Percentiles rank a stretch among this genome's conserved stretches.
These are phyloP conservation scores for Urocolius indicus DNA, from an alignment of 2,113 vertebrate species.

Conservation along the genomic window DNA sequence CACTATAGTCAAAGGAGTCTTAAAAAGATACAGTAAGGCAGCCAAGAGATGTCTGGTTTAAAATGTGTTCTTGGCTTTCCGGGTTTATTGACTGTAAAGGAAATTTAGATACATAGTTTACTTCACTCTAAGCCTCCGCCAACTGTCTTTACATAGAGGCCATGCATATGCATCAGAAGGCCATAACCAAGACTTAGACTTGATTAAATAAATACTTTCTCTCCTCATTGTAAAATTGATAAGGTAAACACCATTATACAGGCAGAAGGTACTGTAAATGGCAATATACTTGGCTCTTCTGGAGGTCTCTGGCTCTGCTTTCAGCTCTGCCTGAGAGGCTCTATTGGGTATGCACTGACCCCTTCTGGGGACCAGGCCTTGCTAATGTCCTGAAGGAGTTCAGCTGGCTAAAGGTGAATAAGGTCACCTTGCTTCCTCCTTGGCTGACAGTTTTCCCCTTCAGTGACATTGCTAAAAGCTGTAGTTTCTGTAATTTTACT, in stretches of 20 bases:
- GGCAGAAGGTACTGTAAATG: not conserved
- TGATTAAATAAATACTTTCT: not conserved
- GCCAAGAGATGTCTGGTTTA: not conserved
- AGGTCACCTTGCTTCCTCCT: not conserved
- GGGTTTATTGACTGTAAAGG: not conserved
- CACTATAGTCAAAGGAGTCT: not conserved
- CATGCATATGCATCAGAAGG: not conserved
- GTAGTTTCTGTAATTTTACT: not conserved
- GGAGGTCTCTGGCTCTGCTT: not conserved
- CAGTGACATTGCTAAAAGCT: not conserved
- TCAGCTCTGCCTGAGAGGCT: not conserved
- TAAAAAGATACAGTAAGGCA: not conserved
- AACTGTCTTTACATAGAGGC: not conserved
- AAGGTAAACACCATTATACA: not conserved
- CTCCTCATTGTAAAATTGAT: not conserved
- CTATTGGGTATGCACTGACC: not conserved
- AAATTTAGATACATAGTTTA: not conserved
- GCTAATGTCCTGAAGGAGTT: not conserved
- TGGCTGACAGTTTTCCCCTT: not conserved
- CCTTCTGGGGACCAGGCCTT: not conserved
- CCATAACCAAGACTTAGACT: not conserved
- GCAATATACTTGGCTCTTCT: accelerated
- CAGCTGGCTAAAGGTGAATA: not conserved
- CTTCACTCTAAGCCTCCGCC: not conserved
- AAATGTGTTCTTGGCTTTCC: not conserved